Evolutionary conservation across 1,140 invertebrate species (phyloP), one percentile per base, ranked within the genome.

Genomic region (Gryon sp.): DNA sequence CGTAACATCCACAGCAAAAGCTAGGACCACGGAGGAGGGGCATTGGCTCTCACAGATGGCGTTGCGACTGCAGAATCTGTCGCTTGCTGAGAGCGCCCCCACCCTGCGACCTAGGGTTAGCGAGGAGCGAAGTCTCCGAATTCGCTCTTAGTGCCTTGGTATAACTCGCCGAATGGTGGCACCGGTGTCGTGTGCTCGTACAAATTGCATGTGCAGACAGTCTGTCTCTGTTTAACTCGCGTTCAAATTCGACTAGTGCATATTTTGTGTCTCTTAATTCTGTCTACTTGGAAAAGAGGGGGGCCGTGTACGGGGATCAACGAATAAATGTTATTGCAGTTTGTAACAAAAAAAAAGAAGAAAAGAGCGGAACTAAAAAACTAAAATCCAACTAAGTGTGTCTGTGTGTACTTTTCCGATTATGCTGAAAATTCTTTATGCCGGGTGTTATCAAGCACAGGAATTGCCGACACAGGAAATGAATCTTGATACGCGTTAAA

Each of bases 91-190:
- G 36, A 53, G 50, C 34, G 38, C 52, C 46, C 63, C 76, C 55
- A 68, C 62, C 60, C 50, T 28, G 24, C 20, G 36, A 38, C 26
- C 30, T 63, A 45, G 76, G 55, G 57, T 69, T 72, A 78, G 53
- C 68, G 55, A 46, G 34, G 52, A 66, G 66, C 45, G 38, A 60
- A 46, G 60, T 73, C 74, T 57, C 43, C 41, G 53, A 75, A 41
- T 66, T 22, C 60, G 74, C 62, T 78, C 59, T 77, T 70, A 70
- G 62, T 74, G 69, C 78, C 53, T 79, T 65, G 60, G 76, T 69
- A 46, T 32, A 60, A 60, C 46, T 76, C 36, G 53, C 38, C 41
- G 72, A 57, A 43, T 38, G 73, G 36, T 59, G 32, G 38, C 40
- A 52, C n/a, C 32, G 32, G 11, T 52, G 65, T 52, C 20, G 32